Evolutionary conservation across 2,113 vertebrate genomes (phyloP), one percentile per base, ranked within the genome.

Genomic region (Electrona antarctica): DNA sequence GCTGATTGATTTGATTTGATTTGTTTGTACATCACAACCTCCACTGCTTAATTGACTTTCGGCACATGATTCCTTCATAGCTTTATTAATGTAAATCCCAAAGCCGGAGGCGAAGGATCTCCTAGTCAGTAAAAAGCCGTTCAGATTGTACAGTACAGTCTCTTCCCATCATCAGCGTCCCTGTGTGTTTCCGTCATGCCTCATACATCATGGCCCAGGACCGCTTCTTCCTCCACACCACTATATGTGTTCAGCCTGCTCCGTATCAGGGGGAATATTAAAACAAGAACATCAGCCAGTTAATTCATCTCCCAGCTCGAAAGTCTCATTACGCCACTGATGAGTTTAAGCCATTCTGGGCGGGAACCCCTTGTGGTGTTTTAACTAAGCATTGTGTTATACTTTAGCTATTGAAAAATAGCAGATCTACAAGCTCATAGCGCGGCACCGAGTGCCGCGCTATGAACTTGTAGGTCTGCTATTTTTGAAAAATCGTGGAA

Each of bases 291-390:
- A 87, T 79, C 75, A 85, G 88, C 81, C 87, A 92, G 89, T 92
- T 93, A 93, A 94, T 95, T 94, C 92, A 89, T 92, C 86, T 93
- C 87, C 70, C 81, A 81, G 77, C 79, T 90, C 82, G 84, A 93
- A 90, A 91, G 90, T 92, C 87, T 93, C 92, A 89, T 93, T 94
- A 84, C 86, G 90, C 84, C 74, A 82, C 76, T 92, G 92, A 94
- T 93, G 90, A 93, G 85, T 84, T 88, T 85, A 91, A n/a, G n/a
- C n/a, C n/a, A n/a, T n/a, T n/a, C n/a, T n/a, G n/a, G n/a, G n/a
- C n/a, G n/a, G n/a, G n/a, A n/a, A n/a, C n/a, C n/a, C n/a, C n/a
- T n/a, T n/a, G n/a, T n/a, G n/a, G n/a, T n/a, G n/a, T n/a, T n/a
- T n/a, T n/a, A n/a, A n/a, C n/a, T n/a, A n/a, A n/a, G n/a, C n/a